Evolutionary conservation across 1,140 invertebrate genomes (phyloP).

Genomic region (Brachionus angularis): DNA sequence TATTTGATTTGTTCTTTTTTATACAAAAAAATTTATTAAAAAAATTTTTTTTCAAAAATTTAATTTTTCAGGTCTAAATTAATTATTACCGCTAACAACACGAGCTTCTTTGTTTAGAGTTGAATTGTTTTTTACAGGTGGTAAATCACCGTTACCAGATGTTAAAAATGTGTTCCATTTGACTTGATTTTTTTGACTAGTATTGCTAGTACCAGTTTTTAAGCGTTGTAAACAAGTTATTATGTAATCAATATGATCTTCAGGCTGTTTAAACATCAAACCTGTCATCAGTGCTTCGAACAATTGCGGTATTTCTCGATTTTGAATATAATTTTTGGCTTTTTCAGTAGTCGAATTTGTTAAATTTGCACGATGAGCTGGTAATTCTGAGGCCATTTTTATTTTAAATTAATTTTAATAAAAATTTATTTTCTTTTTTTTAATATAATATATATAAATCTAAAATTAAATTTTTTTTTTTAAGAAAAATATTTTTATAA

Average conservation of each 20-base stretch:
- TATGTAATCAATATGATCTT: constrained; percentile 55
- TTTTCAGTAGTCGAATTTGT: constrained; percentile 47
- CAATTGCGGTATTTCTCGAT: constrained; percentile 54
- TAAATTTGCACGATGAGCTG: constrained; percentile 25
- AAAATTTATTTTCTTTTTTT: too few relatives aligned
- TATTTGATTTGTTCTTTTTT: neutral
- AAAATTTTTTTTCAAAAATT: neutral
- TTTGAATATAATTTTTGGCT: constrained; percentile 56
- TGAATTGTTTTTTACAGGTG: neutral
- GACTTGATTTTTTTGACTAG: neutral
- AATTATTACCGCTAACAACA: constrained; percentile 28
- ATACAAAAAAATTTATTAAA: neutral
- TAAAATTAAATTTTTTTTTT: too few relatives aligned
- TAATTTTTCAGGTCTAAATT: neutral
- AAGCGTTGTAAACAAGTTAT: constrained; percentile 54
- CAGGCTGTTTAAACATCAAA: constrained; percentile 56
- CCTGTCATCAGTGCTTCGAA: constrained; percentile 59
- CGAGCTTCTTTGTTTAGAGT: constrained; percentile 35
- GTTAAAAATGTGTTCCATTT: constrained; percentile 42
- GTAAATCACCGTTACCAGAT: neutral
- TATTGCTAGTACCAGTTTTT: constrained; percentile 41
- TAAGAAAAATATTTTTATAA: too few relatives aligned
- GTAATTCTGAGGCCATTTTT: constrained; percentile 35
- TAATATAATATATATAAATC: too few relatives aligned
- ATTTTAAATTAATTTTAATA: neutral